Base-by-base conservation (phyloP, 2,113 vertebrate genomes). In the Copsychus sechellarum region DNA sequence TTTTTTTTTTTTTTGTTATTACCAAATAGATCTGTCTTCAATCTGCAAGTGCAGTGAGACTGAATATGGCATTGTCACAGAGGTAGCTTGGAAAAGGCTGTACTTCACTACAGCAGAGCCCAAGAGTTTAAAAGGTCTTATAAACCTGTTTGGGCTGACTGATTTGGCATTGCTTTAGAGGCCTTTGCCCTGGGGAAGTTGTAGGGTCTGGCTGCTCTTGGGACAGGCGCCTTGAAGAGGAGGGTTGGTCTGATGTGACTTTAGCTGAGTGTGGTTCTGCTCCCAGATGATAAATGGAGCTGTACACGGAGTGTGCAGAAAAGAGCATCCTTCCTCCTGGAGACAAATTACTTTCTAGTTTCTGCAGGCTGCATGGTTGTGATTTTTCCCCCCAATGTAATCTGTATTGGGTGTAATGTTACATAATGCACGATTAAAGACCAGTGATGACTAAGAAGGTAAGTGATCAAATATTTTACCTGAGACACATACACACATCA, bases 391-490 rank as follows among this genome's bases (percentile, higher is more conserved):
- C 50, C 15, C 10, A 3, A 24, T 91, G 67, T 70, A 91, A 94
- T 95, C 93, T 95, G 71, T 94, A 47, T 47, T 91, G 95, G 72
- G 64, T 95, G 71, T 90, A 93, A 73, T 38, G 21, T 93, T 94
- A 90, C 70, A 91, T 93, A 96, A 94, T 80, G 62, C 28, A 36
- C 48, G 11, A 97, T 96, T 97, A 94, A 97, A 94, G 58, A 92
- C 60, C 65, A 74, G 51, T 79, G 91, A 95, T 92, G 95, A 91
- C 92, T 95, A 71, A 87, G 74, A 97, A 95, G 90, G 80, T 88
- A 96, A 95, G 57, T 57, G 38, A 96, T 96, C 86, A 96, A 93
- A 88, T 92, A 91, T 84, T 97, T 97, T 65, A 90, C 79, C 67
- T 5, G 12, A 83, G 76, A 88, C 85, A 83, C 60, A 31, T 11